Conservation (phyloP, 2,888 invertebrate species). For the Micropterix aruncella region DNA sequence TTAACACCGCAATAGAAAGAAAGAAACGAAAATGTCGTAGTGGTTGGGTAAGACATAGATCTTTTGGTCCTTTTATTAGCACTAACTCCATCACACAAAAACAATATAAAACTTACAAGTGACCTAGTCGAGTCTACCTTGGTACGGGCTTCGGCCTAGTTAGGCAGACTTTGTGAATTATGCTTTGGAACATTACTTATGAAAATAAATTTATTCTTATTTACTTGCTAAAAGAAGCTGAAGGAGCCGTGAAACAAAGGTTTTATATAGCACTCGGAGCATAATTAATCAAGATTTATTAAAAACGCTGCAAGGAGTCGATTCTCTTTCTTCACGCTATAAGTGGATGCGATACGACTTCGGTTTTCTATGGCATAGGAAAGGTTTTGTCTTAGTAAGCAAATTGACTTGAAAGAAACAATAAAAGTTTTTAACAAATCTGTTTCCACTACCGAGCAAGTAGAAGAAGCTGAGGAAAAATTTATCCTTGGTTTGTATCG, state of each 20-base stretch:
- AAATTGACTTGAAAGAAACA: constrained; percentile 8
- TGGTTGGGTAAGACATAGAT: too few relatives aligned
- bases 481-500: too few relatives aligned
- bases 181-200: too few relatives aligned
- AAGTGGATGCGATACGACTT: constrained; percentile 6
- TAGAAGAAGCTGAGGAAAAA: too few relatives aligned
- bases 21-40: constrained; percentile 9
- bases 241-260: constrained; percentile 7
- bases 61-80: constrained; percentile 7
- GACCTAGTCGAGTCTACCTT: too few relatives aligned
- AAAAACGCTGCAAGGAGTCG: constrained; percentile 6
- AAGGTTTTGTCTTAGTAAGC: constrained; percentile 7
- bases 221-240: too few relatives aligned
- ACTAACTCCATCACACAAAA: constrained; percentile 7
- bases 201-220: too few relatives aligned
- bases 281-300: constrained; percentile 7
- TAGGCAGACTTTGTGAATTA: too few relatives aligned
- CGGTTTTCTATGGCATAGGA: constrained; percentile 7
- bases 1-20: constrained; percentile 9
- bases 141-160: too few relatives aligned
- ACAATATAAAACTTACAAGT: too few relatives aligned
- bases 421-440: constrained; percentile 6
- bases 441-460: constrained; percentile 2
- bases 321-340: constrained; percentile 6
- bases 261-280: constrained; percentile 7